phyloP scores from a whole-genome alignment of 1,140 invertebrate species.

The Zophobas atratus region DNA sequence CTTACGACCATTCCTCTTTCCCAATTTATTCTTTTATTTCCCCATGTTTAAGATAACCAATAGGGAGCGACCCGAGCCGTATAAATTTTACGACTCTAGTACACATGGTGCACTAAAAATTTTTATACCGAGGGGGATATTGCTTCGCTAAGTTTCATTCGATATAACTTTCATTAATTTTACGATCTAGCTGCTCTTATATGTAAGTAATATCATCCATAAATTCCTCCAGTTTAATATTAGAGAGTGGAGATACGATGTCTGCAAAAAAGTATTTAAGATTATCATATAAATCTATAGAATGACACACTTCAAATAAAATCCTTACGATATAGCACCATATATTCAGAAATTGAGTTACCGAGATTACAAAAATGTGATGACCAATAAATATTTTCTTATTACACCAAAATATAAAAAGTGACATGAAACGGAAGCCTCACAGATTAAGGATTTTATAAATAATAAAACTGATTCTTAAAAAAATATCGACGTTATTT shows the following conservation, averaged over 20 bases:
- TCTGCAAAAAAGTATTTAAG: slow-evolving; percentile 11
- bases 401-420: background rate
- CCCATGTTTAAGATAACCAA: slow-evolving; percentile 42
- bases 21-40: slow-evolving; percentile 48
- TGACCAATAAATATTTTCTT: slow-evolving; percentile 10
- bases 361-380: slow-evolving; percentile 22
- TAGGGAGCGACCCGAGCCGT: slow-evolving; percentile 22
- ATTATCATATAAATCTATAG: background rate
- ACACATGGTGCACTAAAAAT: slow-evolving; percentile 52
- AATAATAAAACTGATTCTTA: no score
- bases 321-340: background rate
- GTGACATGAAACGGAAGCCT: background rate
- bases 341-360: slow-evolving; percentile 12
- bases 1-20: slow-evolving; percentile 45
- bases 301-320: background rate
- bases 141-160: slow-evolving; percentile 47
- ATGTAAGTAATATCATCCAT: slow-evolving; percentile 42
- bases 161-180: slow-evolving; percentile 55
- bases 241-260: no score
- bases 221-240: slow-evolving; percentile 46
- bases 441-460: background rate
- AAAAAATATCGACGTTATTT: no score
- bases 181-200: slow-evolving; percentile 46
- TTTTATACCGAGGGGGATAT: slow-evolving; percentile 45
- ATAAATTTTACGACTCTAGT: slow-evolving; percentile 51